These are phyloP conservation scores for Rhyzopertha dominica DNA, from an alignment of 1,140 invertebrate species.

Conservation along the genomic window DNA sequence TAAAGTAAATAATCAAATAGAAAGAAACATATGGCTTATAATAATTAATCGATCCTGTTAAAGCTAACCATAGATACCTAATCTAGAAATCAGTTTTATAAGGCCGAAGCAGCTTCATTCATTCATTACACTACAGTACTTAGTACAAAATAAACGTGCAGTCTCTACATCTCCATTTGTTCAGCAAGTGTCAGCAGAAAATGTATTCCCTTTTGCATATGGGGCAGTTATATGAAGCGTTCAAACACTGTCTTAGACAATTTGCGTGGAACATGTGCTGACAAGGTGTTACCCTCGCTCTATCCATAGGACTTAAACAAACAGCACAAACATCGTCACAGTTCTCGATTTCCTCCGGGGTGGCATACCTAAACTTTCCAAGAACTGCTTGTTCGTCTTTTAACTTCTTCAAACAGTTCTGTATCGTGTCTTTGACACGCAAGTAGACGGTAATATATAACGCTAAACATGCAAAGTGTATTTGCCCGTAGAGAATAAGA, in stretches of 20 bases:
- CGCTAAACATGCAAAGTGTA: conserved; percentile 54
- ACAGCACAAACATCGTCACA: conserved; percentile 73
- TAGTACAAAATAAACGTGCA: too few relatives aligned
- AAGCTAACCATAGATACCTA: too few relatives aligned
- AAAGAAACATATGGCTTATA: too few relatives aligned
- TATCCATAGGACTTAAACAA: conserved; percentile 62
- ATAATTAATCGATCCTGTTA: too few relatives aligned
- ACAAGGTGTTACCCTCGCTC: conserved; percentile 67
- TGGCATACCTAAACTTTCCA: conserved; percentile 60
- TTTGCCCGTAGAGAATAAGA: conserved; percentile 52
- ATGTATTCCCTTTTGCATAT: conserved; percentile 61
- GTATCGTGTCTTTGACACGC: conserved; percentile 56
- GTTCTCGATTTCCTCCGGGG: conserved; percentile 56
- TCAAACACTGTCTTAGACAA: conserved; percentile 65
- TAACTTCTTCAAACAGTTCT: conserved; percentile 52
- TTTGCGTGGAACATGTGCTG: conserved; percentile 73
- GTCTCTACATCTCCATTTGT: too few relatives aligned
- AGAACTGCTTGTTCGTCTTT: conserved; percentile 56
- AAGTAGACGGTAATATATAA: conserved; percentile 65
- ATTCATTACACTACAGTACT: too few relatives aligned
- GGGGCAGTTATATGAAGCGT: conserved; percentile 63
- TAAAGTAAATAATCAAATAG: too few relatives aligned
- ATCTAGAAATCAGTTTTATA: too few relatives aligned
- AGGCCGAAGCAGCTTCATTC: too few relatives aligned
- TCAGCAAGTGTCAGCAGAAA: too few relatives aligned